These are phyloP conservation scores for Drosophila nannoptera DNA, from an alignment of 1,140 invertebrate species.

Conservation along the genomic window DNA sequence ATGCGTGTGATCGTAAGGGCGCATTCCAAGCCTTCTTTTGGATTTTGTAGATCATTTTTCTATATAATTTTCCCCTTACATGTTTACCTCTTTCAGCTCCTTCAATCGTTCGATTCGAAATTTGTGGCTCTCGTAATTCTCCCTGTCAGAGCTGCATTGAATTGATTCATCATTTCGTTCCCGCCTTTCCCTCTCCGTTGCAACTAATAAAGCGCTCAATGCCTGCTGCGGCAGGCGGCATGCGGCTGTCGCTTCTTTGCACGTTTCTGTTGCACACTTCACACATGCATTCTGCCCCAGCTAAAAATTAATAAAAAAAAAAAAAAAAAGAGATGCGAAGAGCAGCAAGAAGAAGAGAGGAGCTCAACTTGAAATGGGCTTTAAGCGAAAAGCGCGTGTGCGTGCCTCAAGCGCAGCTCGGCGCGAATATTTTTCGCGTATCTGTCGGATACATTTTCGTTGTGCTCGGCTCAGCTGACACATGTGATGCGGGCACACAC, in stretches of 20 bases:
- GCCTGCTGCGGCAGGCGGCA: conserved; percentile 35
- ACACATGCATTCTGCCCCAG: conserved; percentile 11
- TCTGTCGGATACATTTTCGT: conserved; percentile 71
- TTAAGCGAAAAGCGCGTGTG: conserved; percentile 67
- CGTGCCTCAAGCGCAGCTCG: conserved; percentile 58
- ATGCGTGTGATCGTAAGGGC: too few relatives aligned
- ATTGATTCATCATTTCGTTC: conserved; percentile 38
- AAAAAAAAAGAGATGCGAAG: conserved; percentile 1
- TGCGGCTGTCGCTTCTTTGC: not conserved
- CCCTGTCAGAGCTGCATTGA: not conserved
- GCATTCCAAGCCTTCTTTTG: too few relatives aligned
- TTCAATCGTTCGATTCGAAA: too few relatives aligned
- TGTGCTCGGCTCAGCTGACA: conserved; percentile 46
- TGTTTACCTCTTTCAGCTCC: too few relatives aligned
- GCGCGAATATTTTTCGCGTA: conserved; percentile 46
- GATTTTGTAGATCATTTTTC: too few relatives aligned
- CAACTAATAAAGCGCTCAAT: conserved; percentile 67
- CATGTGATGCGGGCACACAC: conserved; percentile 50
- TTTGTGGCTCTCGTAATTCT: too few relatives aligned
- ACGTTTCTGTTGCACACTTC: conserved; percentile 27
- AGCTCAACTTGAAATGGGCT: conserved; percentile 40
- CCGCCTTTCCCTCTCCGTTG: conserved; percentile 31
- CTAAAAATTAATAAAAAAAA: conserved; percentile 65
- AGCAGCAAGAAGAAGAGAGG: not conserved
- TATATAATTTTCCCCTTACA: too few relatives aligned